Evolutionary conservation across 2,888 invertebrate genomes (phyloP), one percentile per base, ranked within the genome.

Genomic region (Chaetogeoica ovagalla): DNA sequence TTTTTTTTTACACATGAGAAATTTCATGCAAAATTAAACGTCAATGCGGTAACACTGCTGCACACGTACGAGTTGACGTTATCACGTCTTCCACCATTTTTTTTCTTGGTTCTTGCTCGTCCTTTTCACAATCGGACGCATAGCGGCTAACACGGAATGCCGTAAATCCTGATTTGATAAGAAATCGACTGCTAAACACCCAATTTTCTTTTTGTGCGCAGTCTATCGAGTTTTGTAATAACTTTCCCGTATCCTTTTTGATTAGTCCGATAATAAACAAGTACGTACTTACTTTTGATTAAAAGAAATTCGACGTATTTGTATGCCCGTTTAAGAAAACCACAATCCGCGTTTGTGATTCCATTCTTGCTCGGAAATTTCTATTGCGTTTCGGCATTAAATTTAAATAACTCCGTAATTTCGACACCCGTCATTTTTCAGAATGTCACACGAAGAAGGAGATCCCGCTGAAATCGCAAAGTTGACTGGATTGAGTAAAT

Each of bases 401-500:
- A 17, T n/a, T 21, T 43, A n/a, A 66, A 65, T n/a, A 5, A 21
- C 55, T 5, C n/a, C 7, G 9, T 17, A 11, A 30, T 30, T 37
- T 48, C 0, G 21, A 48, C 48, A 48, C 15, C 13, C 30, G 13
- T 48, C 52, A 74, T 7, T 65, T 74, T 30, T 43, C 39, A 79
- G 79, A 65, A 79, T 79, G 79, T 37, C 79, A 65, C 70, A 71
- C 11, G 70, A 79, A 62, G 79, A 79, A 79, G 79, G 79, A 79
- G 79, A 79, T 6, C 79, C 79, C 13, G 79, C 79, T 9, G 79
- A 79, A 79, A 79, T 79, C 57, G 79, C 82, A 4, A 79, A 82
- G 60, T 82, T 65, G 37, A 81, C 81, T n/a, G 82, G 82, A 13
- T 37, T 81, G 19, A n/a, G 71, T 21, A 82, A 81, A 71, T 75